Percentiles rank a stretch among this genome's conserved stretches.
phyloP scores from a whole-genome alignment of 35 echinoderm and acorn worm genomes.

The Amphiura filiformis region DNA sequence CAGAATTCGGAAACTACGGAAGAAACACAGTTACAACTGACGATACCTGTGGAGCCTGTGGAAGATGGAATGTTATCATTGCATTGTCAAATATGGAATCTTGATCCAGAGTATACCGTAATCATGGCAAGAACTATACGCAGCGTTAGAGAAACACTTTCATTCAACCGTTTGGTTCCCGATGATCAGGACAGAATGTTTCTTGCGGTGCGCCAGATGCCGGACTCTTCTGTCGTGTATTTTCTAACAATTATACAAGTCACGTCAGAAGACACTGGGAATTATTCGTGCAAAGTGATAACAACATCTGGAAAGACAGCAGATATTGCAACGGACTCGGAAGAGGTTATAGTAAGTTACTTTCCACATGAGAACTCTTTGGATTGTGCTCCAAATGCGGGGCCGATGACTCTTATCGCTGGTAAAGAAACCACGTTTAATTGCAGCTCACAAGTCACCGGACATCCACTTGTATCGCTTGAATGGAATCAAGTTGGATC shows the following conservation, averaged over 20 bases:
- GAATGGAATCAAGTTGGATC: background rate
- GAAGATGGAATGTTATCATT: background rate
- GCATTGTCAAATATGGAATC: background rate
- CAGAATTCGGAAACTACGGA: background rate
- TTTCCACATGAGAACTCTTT: background rate
- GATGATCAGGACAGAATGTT: background rate
- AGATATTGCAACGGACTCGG: background rate
- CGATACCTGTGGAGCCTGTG: background rate
- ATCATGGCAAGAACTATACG: background rate
- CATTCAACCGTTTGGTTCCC: background rate
- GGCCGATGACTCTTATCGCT: background rate
- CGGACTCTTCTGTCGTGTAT: background rate
- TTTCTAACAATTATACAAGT: background rate
- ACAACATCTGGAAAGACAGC: background rate
- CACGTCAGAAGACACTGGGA: background rate
- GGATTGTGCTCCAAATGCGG: background rate
- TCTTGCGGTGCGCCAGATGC: background rate
- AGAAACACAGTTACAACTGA: background rate
- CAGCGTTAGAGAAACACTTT: background rate
- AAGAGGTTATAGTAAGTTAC: background rate
- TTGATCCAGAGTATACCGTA: background rate
- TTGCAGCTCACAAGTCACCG: background rate
- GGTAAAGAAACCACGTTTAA: background rate
- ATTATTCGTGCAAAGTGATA: background rate
- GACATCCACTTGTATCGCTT: background rate